A percentile compares a stretch with the other conserved stretches of the same genome.
Conservation (phyloP, 2,113 vertebrate genomes). For the Ceyx melanurus region DNA sequence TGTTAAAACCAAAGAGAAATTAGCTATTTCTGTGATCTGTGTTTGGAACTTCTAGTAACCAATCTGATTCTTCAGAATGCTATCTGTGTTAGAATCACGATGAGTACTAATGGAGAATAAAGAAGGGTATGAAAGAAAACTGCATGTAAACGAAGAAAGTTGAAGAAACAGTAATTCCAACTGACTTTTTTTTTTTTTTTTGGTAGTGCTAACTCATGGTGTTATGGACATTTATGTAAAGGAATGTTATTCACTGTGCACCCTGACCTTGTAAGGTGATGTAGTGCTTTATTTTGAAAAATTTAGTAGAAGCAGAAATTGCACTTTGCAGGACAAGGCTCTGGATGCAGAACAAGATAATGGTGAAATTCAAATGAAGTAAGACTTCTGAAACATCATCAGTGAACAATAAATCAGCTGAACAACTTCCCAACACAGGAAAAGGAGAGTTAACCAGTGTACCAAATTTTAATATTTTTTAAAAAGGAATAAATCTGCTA, state of each 20-base stretch:
- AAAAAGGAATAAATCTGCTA: conserved; percentile 71
- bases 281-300: background rate
- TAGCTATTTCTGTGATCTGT: conserved; percentile 20
- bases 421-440: conserved; percentile 54
- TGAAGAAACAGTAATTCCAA: background rate
- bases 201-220: background rate
- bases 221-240: background rate
- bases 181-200: background rate
- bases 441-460: conserved; percentile 71
- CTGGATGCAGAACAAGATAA: conserved; percentile 47
- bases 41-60: conserved; percentile 44
- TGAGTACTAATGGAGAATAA: background rate
- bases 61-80: conserved; percentile 26
- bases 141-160: background rate
- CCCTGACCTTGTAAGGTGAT: background rate
- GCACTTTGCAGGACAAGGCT: background rate
- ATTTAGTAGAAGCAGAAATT: background rate
- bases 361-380: conserved; percentile 61
- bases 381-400: conserved; percentile 59
- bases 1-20: conserved; percentile 31
- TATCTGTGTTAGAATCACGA: background rate
- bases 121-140: background rate
- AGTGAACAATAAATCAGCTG: conserved; percentile 60
- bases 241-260: background rate
- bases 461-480: conserved; percentile 56